These are phyloP conservation scores for Toxonevra muliebris DNA, from an alignment of 2,888 invertebrate genomes.

Conservation along the genomic window DNA sequence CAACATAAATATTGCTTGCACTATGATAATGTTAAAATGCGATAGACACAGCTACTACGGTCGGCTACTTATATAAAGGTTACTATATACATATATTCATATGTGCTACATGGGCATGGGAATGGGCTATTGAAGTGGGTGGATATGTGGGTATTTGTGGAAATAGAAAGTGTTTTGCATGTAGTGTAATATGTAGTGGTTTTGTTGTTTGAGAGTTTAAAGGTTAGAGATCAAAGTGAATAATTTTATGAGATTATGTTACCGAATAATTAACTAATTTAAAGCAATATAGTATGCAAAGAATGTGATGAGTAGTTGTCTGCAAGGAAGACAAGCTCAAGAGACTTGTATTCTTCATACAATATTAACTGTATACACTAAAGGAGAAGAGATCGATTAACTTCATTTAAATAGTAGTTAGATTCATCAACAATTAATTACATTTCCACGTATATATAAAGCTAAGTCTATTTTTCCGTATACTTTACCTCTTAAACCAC, in stretches of 20 bases:
- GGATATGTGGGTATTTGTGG: not conserved
- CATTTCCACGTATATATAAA: too few species aligned
- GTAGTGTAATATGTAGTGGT: not conserved
- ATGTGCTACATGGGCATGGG: not conserved
- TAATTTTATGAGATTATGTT: conserved; percentile 5
- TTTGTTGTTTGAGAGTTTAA: not conserved
- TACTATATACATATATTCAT: too few species aligned
- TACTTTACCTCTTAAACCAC: too few species aligned
- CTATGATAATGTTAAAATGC: conserved; percentile 1
- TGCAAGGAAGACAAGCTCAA: not conserved
- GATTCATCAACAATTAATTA: too few species aligned
- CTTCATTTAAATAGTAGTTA: too few species aligned
- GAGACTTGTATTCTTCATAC: too few species aligned
- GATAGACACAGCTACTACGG: too few species aligned
- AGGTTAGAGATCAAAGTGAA: conserved; percentile 19
- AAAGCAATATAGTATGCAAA: not conserved
- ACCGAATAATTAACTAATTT: conserved; percentile 24
- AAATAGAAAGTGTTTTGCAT: not conserved
- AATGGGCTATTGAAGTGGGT: not conserved
- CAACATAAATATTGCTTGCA: conserved; percentile 25
- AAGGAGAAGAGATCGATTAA: too few species aligned
- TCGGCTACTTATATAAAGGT: too few species aligned
- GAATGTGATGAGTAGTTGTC: not conserved
- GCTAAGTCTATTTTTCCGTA: too few species aligned
- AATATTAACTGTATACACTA: too few species aligned